These are phyloP conservation scores for Lamellibrachia luymesi DNA, from an alignment of 1,140 invertebrate genomes.

Conservation along the genomic window DNA sequence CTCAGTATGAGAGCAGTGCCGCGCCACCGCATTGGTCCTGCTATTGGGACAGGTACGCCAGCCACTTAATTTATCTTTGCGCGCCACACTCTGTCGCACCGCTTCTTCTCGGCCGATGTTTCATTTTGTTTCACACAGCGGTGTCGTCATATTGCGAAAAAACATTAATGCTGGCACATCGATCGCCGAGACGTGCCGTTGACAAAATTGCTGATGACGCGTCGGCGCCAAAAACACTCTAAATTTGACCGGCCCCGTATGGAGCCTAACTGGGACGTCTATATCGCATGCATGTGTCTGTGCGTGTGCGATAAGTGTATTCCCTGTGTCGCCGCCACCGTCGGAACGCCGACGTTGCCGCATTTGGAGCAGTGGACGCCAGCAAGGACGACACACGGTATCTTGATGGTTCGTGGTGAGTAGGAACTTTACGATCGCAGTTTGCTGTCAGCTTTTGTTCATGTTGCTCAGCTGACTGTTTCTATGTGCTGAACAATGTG, in stretches of 20 bases:
- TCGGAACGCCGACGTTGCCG: neutral
- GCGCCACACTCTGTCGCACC: neutral
- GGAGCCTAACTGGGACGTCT: neutral
- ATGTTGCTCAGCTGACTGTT: neutral
- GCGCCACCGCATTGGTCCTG: conserved; percentile 70
- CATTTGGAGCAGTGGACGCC: neutral
- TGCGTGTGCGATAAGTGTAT: neutral
- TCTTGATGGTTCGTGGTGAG: neutral
- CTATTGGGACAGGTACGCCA: conserved; percentile 73
- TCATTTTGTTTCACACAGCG: conserved; percentile 10
- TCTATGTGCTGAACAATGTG: neutral
- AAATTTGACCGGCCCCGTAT: neutral
- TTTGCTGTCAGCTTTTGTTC: neutral
- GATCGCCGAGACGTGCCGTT: neutral
- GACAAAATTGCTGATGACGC: neutral
- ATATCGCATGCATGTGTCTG: neutral
- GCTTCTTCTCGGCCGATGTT: conserved; percentile 17
- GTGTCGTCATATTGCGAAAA: conserved; percentile 1
- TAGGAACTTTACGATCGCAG: conserved; percentile 4
- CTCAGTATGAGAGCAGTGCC: conserved; percentile 63
- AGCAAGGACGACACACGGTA: neutral
- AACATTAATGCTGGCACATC: conserved; percentile 2
- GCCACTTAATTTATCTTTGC: conserved; percentile 23
- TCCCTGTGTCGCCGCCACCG: neutral
- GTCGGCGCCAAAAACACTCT: neutral